A percentile compares a stretch with the other conserved stretches of the same genome.
Conservation (phyloP, 2,113 vertebrate genomes). For the Cyphomyrus plagiostoma region DNA sequence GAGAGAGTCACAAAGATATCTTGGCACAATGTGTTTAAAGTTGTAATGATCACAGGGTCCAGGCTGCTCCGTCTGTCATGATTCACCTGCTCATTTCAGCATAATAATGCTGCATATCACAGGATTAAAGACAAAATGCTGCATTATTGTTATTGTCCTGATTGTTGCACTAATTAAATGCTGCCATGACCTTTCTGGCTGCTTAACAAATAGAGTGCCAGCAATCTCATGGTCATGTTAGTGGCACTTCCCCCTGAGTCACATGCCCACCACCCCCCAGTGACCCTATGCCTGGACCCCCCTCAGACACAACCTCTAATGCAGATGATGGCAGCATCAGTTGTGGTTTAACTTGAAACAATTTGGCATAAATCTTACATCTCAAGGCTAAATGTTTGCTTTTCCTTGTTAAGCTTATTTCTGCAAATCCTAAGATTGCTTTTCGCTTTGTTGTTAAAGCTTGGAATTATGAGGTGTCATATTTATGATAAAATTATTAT, state of each 20-base stretch:
- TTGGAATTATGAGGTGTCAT: background rate
- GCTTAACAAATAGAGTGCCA: background rate
- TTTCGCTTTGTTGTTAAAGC: background rate
- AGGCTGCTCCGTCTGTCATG: background rate
- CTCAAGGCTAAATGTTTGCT: background rate
- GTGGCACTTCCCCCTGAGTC: no score
- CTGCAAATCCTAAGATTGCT: background rate
- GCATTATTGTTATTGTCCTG: background rate
- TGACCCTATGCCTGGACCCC: background rate
- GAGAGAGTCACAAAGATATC: background rate
- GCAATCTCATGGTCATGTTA: background rate
- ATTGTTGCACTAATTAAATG: background rate
- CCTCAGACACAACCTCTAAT: background rate
- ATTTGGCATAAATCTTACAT: background rate
- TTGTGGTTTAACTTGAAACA: background rate
- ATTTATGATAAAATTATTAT: background rate
- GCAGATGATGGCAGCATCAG: background rate
- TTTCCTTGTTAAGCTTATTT: background rate
- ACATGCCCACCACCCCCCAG: background rate
- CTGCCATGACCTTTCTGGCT: background rate
- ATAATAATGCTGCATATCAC: background rate
- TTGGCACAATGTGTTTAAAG: background rate
- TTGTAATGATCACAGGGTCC: background rate
- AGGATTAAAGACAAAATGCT: background rate
- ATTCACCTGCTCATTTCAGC: background rate